phyloP scores from a whole-genome alignment of 2,797 vertebrate genomes.

The Sebastes iracundus region DNA sequence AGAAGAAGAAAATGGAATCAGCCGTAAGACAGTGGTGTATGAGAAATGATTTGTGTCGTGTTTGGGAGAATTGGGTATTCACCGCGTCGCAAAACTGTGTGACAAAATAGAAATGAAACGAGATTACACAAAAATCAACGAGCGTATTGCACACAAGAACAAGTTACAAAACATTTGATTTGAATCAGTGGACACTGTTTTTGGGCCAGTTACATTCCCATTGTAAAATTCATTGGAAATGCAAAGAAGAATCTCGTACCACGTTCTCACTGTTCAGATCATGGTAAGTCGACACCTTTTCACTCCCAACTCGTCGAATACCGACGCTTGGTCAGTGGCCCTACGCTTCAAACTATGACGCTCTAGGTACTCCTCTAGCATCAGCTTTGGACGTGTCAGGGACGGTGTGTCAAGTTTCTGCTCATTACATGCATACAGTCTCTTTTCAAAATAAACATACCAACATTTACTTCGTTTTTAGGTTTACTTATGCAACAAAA shows the following conservation, averaged over 20 bases:
- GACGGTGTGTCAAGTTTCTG: neutral
- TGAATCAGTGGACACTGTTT: neutral
- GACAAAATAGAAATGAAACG: neutral
- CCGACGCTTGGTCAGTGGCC: accelerated
- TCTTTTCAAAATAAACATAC: neutral
- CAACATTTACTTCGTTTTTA: accelerated
- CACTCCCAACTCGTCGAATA: neutral
- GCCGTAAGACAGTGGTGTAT: neutral
- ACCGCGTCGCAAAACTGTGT: neutral
- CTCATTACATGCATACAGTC: neutral
- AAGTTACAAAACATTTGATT: neutral
- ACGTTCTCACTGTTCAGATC: neutral
- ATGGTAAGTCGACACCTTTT: neutral
- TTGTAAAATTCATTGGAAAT: neutral
- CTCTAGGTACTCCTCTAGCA: no score
- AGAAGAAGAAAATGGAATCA: neutral
- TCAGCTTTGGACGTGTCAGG: no score
- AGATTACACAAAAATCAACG: no score
- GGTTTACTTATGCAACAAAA: neutral
- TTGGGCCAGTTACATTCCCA: neutral
- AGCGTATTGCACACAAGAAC: accelerated
- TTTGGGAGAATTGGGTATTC: neutral
- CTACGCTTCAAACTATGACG: neutral
- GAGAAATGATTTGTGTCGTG: neutral
- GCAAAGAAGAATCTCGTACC: neutral